Base-by-base conservation (phyloP, 2,888 invertebrate genomes). In the Eupithecia subumbrata region DNA sequence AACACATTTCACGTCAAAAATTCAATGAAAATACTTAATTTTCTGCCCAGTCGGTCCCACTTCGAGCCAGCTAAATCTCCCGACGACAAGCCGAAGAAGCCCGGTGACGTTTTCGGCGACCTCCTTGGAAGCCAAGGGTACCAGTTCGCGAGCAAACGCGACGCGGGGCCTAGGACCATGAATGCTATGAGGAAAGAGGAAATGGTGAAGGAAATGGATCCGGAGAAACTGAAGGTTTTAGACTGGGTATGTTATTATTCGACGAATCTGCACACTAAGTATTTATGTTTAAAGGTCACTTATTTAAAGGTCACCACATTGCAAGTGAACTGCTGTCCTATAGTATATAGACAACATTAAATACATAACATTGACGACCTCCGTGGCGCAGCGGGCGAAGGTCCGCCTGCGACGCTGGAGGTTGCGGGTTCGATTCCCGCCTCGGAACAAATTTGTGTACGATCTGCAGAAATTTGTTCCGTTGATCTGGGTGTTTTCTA, bases 111-210 rank as follows among this genome's bases (percentile, higher is more conserved):
- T 40, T 99, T 99, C 92, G 98, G 97, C 30, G 99, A 99, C 90
- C 94, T 99, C 25, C 94, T 99, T 14, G 99, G 98, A 18, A 97
- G 97, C 82, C 98, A 98, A 87, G 98, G 98, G 0, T 98, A 98
- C 87, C 97, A 97, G 79, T 98, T 98, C 91, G 96, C 96, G 67
- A 93, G 96, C 9, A 96, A 96, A 69, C 97, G 97, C 84, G 96
- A 97, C 78, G 95, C 96, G 63, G 97, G 97, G 2, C 98, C 98
- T 0, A 96, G 96, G 82, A 98, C 98, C 2, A 98, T 99, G 85
- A 99, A 98, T 88, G 98, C 97, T 80, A 98, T 99, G 98, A 95
- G 98, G 40, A 98, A 98, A 87, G 98, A 97, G 80, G 98, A 98
- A 84, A 94, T 98, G 86, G 97, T 96, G 0, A 97, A 96, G 84